Evolutionary conservation across 2,888 invertebrate genomes (phyloP).

Genomic region (Eupithecia centaureata): DNA sequence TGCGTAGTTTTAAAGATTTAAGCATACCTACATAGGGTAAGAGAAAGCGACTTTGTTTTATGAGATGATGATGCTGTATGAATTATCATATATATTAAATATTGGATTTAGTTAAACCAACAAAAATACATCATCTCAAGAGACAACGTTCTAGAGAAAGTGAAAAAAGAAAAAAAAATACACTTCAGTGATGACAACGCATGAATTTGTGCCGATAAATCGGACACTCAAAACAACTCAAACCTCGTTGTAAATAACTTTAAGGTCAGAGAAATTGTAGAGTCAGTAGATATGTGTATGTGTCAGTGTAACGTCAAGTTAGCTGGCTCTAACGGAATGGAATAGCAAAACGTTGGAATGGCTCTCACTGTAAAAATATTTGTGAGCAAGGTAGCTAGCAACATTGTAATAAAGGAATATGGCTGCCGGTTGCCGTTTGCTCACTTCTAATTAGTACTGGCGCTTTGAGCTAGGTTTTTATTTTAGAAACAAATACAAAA

Average conservation of each 20-base stretch:
- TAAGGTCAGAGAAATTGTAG: neutral
- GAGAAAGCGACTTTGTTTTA: too few relatives aligned
- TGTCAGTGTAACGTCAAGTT: conserved; percentile 43
- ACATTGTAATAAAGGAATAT: conserved; percentile 50
- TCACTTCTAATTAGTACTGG: conserved; percentile 66
- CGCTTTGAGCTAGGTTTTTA: conserved; percentile 46
- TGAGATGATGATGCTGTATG: too few relatives aligned
- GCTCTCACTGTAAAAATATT: conserved; percentile 59
- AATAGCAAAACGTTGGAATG: conserved; percentile 53
- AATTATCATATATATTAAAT: too few relatives aligned
- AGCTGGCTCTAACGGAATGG: conserved; percentile 49
- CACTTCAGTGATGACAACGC: too few relatives aligned
- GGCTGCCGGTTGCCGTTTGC: conserved; percentile 39
- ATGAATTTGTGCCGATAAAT: too few relatives aligned
- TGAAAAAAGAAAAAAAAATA: too few relatives aligned
- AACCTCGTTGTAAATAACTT: conserved; percentile 3
- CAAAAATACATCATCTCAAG: too few relatives aligned
- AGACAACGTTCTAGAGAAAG: too few relatives aligned
- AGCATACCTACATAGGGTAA: too few relatives aligned
- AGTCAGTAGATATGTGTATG: neutral
- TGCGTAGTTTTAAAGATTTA: too few relatives aligned
- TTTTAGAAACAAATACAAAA: conserved; percentile 10
- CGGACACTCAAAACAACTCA: too few relatives aligned
- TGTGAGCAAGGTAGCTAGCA: conserved; percentile 54
- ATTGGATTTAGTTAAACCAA: too few relatives aligned